Conservation (phyloP, 2,113 vertebrate species). For the Sigmodon hispidus region DNA sequence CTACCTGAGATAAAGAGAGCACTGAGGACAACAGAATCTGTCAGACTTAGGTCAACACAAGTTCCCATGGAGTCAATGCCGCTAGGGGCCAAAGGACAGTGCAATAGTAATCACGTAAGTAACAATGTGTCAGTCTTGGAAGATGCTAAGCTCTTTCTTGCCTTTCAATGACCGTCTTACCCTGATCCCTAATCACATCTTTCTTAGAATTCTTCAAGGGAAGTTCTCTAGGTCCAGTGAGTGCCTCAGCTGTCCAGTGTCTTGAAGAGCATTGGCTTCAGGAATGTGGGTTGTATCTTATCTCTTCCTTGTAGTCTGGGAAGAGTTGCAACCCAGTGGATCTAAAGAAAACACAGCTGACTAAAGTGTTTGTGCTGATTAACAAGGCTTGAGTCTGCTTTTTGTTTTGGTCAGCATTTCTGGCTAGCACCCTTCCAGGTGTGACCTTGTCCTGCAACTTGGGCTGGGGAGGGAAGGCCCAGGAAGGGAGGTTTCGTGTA, state of each 20-base stretch:
- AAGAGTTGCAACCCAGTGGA: background rate
- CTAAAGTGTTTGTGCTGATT: background rate
- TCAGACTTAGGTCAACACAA: background rate
- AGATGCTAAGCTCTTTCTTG: background rate
- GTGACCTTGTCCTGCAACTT: background rate
- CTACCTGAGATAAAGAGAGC: background rate
- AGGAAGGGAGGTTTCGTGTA: background rate
- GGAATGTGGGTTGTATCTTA: background rate
- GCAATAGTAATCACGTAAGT: too few relatives aligned
- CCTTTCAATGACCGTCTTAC: background rate
- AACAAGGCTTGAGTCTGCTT: background rate
- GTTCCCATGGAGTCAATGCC: background rate
- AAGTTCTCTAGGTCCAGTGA: background rate
- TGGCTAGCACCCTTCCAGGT: background rate
- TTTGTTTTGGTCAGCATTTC: background rate
- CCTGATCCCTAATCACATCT: background rate
- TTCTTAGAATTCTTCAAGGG: background rate
- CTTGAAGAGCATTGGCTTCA: background rate
- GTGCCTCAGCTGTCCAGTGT: background rate
- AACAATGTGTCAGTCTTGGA: background rate
- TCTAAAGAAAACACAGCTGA: background rate
- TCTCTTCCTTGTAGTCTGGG: background rate
- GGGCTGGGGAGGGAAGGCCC: background rate
- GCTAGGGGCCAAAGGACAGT: background rate
- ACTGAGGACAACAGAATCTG: background rate